Conservation (phyloP, 2,113 vertebrate species). For the Dasyurus viverrinus region DNA sequence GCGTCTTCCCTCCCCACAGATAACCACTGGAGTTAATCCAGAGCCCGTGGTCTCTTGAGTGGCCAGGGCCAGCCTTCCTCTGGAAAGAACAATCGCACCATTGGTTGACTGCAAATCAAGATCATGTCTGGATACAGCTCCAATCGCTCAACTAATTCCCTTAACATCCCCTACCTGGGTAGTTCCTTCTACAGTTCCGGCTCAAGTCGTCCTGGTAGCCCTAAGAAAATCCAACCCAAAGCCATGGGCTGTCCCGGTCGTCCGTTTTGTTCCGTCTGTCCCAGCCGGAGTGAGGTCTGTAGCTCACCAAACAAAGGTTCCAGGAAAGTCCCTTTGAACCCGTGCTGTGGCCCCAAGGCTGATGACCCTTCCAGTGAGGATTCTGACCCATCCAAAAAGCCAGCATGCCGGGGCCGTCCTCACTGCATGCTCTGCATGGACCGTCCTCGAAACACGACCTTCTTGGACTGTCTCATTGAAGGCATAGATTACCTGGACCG, state of each 20-base stretch:
- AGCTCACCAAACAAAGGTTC: not conserved
- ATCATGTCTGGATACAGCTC: not conserved
- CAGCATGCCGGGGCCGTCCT: not conserved
- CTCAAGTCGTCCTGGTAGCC: not conserved
- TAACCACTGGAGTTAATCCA: not conserved
- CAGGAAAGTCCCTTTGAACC: not conserved
- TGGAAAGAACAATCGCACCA: not conserved
- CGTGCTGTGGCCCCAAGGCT: not conserved
- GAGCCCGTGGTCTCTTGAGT: not conserved
- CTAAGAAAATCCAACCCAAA: not conserved
- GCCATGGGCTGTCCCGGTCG: not conserved
- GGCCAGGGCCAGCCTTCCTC: not conserved
- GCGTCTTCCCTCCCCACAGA: not conserved
- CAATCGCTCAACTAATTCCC: not conserved
- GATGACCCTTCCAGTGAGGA: not conserved
- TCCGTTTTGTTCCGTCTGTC: not conserved
- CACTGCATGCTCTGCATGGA: constrained; percentile 2
- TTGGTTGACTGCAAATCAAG: not conserved
- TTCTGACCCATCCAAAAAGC: not conserved
- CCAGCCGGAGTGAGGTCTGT: not conserved
- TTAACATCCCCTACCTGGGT: not conserved
- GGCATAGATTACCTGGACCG: not conserved
- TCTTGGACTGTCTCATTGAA: not conserved
- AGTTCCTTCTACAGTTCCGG: too few species aligned
- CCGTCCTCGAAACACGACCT: not conserved